Evolutionary conservation across 2,888 invertebrate species (phyloP).

Genomic region (Zygogramma bicolorata): DNA sequence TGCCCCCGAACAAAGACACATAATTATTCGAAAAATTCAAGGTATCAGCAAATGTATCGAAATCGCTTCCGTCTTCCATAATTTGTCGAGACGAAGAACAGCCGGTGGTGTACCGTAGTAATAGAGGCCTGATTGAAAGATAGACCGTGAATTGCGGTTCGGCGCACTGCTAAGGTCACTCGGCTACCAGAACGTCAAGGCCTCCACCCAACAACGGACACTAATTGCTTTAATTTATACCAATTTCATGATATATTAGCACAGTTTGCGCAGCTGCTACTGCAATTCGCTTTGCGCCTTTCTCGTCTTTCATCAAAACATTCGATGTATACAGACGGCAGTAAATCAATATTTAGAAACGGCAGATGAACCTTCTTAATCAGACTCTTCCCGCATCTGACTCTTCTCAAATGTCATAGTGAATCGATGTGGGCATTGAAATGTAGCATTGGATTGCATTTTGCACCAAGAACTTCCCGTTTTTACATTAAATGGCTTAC

Average conservation of each 20-base stretch:
- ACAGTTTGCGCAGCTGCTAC: conserved; percentile 1
- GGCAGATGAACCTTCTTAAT: no score
- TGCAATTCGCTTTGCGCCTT: not conserved
- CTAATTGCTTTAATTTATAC: conserved; percentile 14
- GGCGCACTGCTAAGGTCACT: conserved; percentile 6
- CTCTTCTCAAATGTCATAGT: no score
- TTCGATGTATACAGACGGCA: no score
- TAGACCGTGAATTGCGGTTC: conserved; percentile 9
- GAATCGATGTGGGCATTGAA: no score
- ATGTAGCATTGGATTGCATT: no score
- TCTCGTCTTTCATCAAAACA: not conserved
- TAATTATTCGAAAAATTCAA: not conserved
- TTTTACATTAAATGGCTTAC: no score
- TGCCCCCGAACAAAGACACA: not conserved
- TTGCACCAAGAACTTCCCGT: no score
- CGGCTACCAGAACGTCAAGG: conserved; percentile 21
- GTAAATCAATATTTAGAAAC: no score
- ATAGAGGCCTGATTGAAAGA: not conserved
- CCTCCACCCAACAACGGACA: conserved; percentile 7
- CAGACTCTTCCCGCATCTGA: no score
- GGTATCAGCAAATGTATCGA: not conserved
- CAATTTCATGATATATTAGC: conserved; percentile 1
- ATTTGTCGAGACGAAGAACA: not conserved
- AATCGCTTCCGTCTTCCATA: not conserved
- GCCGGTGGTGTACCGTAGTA: conserved; percentile 4